Base-by-base conservation (phyloP, 2,888 invertebrate genomes). In the Cryptocephalus moraei region DNA sequence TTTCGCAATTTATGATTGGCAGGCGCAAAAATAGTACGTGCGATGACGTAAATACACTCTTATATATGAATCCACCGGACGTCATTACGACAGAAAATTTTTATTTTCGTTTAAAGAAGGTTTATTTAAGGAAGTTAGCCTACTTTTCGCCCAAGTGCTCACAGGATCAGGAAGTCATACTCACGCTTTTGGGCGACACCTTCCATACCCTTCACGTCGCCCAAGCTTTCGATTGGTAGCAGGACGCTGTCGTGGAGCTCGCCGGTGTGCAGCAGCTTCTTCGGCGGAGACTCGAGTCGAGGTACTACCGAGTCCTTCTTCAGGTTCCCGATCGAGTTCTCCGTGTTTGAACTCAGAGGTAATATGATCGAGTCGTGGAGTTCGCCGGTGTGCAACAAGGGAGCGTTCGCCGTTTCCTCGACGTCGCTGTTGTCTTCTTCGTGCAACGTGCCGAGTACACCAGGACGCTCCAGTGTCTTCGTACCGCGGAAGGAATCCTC, bases 191-290 rank as follows among this genome's bases (percentile, higher is more conserved):
- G 39, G 8, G 39, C 39, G 2, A 39, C n/a, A 36, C 22, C 36
- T 44, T 39, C 4, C 22, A 22, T 22, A 2, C 22, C 22, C 22
- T 22, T 22, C 6, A 22, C 22, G 22, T 22, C 22, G 22, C 22
- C 22, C 6, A 22, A 22, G 6, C 22, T n/a, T 10, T 40, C 40
- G 6, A 54, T 40, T 39, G 52, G 57, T 32, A 59, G 36, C 31
- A 59, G 54, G 41, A 74, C 67, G 40, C 70, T 62, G 56, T 78
- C 77, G 56, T 77, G 77, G 53, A 75, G 74, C 60, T 78, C 77
- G 34, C 77, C 72, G n/a, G 74, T 73, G 60, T 76, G 74, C 49
- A 73, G 53, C 49, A 32, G 32, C 40, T n/a, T 36, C 31, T 31
- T 13, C 13, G 34, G 44, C 12, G 4, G 22, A 14, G 44, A 39